phyloP scores from a whole-genome alignment of 2,797 vertebrate genomes.

The Platyrinchus mystaceus region DNA sequence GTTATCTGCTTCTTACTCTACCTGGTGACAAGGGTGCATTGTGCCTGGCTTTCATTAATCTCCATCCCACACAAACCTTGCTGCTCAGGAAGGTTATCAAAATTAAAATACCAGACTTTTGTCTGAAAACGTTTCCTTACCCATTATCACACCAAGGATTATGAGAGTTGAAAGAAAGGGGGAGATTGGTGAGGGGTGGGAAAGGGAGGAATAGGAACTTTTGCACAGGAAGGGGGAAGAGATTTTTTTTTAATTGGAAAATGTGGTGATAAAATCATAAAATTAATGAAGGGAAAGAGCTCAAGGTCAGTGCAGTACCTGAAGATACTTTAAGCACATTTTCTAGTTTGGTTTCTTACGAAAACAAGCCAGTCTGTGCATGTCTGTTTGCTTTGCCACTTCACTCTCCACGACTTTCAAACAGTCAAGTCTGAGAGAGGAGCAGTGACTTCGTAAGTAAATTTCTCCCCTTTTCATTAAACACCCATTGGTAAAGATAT shows the following conservation, averaged over 20 bases:
- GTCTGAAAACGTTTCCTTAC: neutral
- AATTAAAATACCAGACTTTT: conserved; percentile 52
- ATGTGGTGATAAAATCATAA: conserved; percentile 34
- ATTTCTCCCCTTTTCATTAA: neutral
- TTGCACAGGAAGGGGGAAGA: neutral
- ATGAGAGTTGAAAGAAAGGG: neutral
- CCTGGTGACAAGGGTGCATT: conserved; percentile 12
- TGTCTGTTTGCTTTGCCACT: neutral
- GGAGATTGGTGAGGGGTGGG: neutral
- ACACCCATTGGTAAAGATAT: neutral
- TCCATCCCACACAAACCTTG: conserved; percentile 18
- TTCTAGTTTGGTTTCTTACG: neutral
- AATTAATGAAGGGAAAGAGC: conserved; percentile 30
- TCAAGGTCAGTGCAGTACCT: conserved; percentile 17
- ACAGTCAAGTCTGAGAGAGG: neutral
- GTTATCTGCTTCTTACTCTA: conserved; percentile 35
- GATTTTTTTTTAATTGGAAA: conserved; percentile 21
- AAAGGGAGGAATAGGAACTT: neutral
- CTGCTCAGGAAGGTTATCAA: conserved; percentile 40
- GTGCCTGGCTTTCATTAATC: conserved; percentile 50
- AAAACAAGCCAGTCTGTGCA: neutral
- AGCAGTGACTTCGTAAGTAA: neutral
- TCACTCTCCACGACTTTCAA: neutral
- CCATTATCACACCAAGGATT: conserved; percentile 31
- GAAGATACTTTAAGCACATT: neutral